phyloP scores from a whole-genome alignment of 2,888 invertebrate species.

The Branchellion lobata region DNA sequence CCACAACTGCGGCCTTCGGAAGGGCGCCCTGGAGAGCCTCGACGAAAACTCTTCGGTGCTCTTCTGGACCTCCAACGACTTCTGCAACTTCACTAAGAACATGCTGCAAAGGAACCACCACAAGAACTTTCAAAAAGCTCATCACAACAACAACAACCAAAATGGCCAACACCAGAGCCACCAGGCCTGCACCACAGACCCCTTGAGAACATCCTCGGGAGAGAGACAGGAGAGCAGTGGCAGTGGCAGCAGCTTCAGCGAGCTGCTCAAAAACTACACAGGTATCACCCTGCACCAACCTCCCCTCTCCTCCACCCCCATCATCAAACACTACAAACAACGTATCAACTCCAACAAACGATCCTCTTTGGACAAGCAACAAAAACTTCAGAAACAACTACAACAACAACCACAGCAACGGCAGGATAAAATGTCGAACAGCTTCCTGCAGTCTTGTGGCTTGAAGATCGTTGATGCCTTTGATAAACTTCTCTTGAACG shows the following conservation, averaged over 20 bases:
- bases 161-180: not conserved
- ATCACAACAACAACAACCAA: constrained; percentile 10
- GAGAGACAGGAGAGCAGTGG: not conserved
- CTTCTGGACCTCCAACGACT: constrained; percentile 33
- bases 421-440: not conserved
- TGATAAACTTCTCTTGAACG: constrained; percentile 29
- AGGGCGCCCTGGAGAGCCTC: not conserved
- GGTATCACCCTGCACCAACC: not conserved
- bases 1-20: not conserved
- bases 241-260: constrained; percentile 11
- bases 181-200: not conserved
- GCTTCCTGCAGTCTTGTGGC: constrained; percentile 26
- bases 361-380: not conserved
- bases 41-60: constrained; percentile 35
- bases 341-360: not conserved
- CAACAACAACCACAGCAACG: not conserved
- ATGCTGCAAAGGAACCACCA: constrained; percentile 36
- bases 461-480: constrained; percentile 24
- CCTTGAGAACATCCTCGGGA: not conserved
- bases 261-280: not conserved
- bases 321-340: not conserved
- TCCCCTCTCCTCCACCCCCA: not conserved
- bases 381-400: not conserved
- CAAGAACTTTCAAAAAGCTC: constrained; percentile 27
- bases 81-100: constrained; percentile 20